A percentile compares a stretch with the other conserved stretches of the same genome.
Conservation (phyloP, 2,113 vertebrate species). For the Eleginops maclovinus region DNA sequence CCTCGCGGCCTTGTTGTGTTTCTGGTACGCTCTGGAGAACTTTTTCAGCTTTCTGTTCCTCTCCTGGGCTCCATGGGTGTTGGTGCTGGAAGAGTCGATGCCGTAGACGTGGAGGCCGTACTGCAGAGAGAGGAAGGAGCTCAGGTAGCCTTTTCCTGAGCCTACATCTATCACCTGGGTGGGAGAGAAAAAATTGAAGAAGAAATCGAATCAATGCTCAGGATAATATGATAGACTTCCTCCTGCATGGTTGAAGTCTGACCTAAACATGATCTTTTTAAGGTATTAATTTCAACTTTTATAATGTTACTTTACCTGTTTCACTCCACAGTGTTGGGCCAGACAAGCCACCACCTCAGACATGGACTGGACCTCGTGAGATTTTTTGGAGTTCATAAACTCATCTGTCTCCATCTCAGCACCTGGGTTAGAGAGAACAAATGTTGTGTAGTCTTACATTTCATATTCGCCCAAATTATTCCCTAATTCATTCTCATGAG, state of each 20-base stretch:
- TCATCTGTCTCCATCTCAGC: slow-evolving; percentile 84
- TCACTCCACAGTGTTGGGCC: slow-evolving; percentile 84
- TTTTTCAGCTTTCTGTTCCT: slow-evolving; percentile 96
- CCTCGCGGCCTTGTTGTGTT: slow-evolving; percentile 18
- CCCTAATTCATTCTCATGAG: background rate
- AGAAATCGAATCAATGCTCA: background rate
- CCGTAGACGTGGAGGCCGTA: slow-evolving; percentile 93
- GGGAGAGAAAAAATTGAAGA: background rate
- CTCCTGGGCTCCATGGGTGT: slow-evolving; percentile 92
- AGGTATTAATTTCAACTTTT: background rate
- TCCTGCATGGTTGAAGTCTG: background rate
- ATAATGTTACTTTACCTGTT: slow-evolving; percentile 83
- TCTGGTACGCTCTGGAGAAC: slow-evolving; percentile 89
- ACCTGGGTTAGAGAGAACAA: slow-evolving; percentile 49
- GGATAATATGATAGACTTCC: background rate
- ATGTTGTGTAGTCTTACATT: background rate
- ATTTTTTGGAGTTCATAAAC: slow-evolving; percentile 98
- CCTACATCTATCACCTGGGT: slow-evolving; percentile 94
- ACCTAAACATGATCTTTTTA: background rate
- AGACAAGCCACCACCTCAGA: slow-evolving; percentile 88
- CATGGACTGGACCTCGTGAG: slow-evolving; percentile 96
- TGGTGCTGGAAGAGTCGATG: slow-evolving; percentile 93
- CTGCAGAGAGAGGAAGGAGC: slow-evolving; percentile 94
- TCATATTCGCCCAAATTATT: background rate
- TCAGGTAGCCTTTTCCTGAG: slow-evolving; percentile 97